Conservation (phyloP, 2,888 invertebrate genomes). For the Trachelus iudaicus region DNA sequence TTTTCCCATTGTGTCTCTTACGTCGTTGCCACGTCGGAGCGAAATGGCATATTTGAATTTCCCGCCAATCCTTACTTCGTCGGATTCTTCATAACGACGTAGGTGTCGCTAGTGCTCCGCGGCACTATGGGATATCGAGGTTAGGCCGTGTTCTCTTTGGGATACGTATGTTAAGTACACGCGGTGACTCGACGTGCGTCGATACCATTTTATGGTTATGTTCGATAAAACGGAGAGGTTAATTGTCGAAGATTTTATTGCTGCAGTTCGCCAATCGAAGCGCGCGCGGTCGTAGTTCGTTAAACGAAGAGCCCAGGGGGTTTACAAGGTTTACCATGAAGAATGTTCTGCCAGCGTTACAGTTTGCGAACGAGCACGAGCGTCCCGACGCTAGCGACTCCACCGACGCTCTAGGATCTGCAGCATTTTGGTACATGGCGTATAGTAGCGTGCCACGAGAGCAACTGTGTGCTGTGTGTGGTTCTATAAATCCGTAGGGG, state of each 20-base stretch:
- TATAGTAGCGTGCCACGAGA: constrained; percentile 46
- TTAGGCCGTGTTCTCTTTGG: neutral
- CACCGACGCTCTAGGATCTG: constrained; percentile 35
- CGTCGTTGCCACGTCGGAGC: neutral
- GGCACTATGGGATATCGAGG: neutral
- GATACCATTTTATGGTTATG: neutral
- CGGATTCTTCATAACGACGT: neutral
- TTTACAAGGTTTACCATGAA: constrained; percentile 20
- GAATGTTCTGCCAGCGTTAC: constrained; percentile 26
- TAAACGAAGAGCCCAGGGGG: constrained; percentile 29
- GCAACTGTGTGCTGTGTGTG: constrained; percentile 57
- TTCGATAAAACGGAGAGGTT: neutral
- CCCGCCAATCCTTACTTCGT: neutral
- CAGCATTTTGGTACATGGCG: constrained; percentile 58
- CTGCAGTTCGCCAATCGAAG: constrained; percentile 22
- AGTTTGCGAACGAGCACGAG: constrained; percentile 24
- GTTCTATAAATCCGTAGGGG: constrained; percentile 64
- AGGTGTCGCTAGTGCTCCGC: neutral
- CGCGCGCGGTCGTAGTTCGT: constrained; percentile 28
- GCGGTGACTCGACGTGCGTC: neutral
- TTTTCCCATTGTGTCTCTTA: neutral
- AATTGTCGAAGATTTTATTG: neutral
- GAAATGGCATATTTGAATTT: neutral
- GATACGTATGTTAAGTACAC: neutral
- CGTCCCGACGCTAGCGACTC: constrained; percentile 1